Evolutionary conservation across 2,888 invertebrate species (phyloP), one percentile per base, ranked within the genome.

Genomic region (Diadegma fenestrale): DNA sequence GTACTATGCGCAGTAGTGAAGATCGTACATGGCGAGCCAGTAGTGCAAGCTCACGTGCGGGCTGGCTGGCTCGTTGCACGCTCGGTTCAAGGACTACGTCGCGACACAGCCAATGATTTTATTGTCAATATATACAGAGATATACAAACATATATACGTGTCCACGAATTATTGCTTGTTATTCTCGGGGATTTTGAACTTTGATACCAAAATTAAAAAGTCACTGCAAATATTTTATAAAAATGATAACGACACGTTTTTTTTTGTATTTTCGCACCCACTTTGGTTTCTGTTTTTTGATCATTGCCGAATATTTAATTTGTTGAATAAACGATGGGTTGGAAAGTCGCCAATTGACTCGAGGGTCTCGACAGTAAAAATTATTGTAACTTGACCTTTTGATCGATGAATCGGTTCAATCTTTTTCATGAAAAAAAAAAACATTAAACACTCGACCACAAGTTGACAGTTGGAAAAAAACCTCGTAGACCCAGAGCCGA

Each of bases 1-100:
- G 66, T 68, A 66, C 54, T 73, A 43, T 66, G 66, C 61, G 33
- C 58, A 80, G 72, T 54, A 58, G 80, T 54, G 66, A 54, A 33
- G 14, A 43, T 66, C 75, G 48, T 63, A 75, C 66, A 51, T 45
- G 45, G 73, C 43, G 22, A 61, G 77, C 54, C 51, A 75, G 81
- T 85, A 75, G 82, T 82, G 75, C 75, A 79, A 72, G 69, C 61
- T 81, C 58, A 45, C 54, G 85, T 82, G 48, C 63, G 33, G 79
- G 12, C 71, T 68, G 73, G 43, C 76, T 14, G 37, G 51, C 37
- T 19, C 63, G 41, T 63, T 19, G 26, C 19, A 72, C 41, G 48
- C 73, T 69, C 86, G 91, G 92, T 92, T 92, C 93, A 93, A 93
- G 92, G 92, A 85, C 90, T 87, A 26, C 90, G 91, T 89, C 90